Percentiles rank a stretch among this genome's conserved stretches.
Conservation (phyloP, 2,113 vertebrate species). For the Atrichornis clamosus region DNA sequence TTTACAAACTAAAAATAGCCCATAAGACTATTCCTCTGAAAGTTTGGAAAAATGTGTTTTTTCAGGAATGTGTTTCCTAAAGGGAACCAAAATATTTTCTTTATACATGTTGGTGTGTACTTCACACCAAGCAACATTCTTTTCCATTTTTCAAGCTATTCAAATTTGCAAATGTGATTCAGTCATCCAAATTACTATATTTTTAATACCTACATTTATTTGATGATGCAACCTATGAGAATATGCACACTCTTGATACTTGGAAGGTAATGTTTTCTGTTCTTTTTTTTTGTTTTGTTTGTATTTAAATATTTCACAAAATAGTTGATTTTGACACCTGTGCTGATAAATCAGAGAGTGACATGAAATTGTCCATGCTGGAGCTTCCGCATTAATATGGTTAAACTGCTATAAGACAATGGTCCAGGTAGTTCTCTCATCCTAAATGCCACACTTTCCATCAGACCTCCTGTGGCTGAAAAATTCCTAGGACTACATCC, state of each 20-base stretch:
- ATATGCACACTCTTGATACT: not conserved
- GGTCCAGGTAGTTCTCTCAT: too few species aligned
- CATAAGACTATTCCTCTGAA: not conserved
- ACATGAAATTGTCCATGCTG: not conserved
- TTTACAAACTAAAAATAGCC: not conserved
- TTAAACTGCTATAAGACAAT: not conserved
- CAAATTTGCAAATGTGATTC: not conserved
- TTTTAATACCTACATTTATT: not conserved
- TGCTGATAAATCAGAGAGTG: not conserved
- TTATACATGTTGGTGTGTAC: not conserved
- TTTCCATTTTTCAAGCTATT: not conserved
- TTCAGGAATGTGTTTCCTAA: not conserved
- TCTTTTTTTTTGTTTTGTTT: not conserved
- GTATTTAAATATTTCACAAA: not conserved
- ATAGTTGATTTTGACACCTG: not conserved
- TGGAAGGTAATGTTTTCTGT: not conserved
- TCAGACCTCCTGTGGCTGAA: not conserved
- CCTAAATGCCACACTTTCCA: not conserved
- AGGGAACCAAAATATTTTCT: not conserved
- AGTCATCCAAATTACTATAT: not conserved
- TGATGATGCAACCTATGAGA: not conserved
- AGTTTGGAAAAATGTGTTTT: not conserved
- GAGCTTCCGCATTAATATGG: not conserved
- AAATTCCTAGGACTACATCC: not conserved
- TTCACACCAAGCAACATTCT: not conserved